Evolutionary conservation across 1,140 invertebrate species (phyloP).

Genomic region (Anoplophora glabripennis): DNA sequence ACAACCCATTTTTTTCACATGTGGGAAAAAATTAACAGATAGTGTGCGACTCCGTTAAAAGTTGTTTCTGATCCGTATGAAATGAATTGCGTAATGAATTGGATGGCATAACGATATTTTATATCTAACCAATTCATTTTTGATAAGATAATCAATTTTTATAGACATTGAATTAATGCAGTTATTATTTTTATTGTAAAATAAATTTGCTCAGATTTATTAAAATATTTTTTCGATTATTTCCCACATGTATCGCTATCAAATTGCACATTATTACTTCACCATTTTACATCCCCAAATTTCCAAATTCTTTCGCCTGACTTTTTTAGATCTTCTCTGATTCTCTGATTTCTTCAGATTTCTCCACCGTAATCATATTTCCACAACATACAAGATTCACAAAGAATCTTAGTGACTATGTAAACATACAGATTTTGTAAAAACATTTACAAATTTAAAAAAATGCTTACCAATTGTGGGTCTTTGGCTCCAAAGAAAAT

Average conservation of each 20-base stretch:
- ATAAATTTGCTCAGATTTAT: not conserved
- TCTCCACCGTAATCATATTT: no score
- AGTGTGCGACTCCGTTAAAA: no score
- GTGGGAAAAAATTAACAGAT: no score
- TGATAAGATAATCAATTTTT: not conserved
- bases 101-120: not conserved
- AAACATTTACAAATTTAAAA: not conserved
- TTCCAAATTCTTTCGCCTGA: no score
- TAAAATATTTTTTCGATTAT: not conserved
- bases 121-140: not conserved
- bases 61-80: no score
- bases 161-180: not conserved
- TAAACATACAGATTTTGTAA: no score
- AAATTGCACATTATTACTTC: not conserved
- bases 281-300: no score
- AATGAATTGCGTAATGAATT: not conserved
- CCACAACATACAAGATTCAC: no score
- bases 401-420: no score
- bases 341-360: no score
- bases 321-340: no score
- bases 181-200: not conserved
- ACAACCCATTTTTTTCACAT: no score
- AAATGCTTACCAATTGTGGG: conserved; percentile 65
- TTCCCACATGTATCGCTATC: not conserved
- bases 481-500: conserved; percentile 77